These are phyloP conservation scores for Acanthosepion pharaonis DNA, from an alignment of 2,888 invertebrate species.

Conservation along the genomic window DNA sequence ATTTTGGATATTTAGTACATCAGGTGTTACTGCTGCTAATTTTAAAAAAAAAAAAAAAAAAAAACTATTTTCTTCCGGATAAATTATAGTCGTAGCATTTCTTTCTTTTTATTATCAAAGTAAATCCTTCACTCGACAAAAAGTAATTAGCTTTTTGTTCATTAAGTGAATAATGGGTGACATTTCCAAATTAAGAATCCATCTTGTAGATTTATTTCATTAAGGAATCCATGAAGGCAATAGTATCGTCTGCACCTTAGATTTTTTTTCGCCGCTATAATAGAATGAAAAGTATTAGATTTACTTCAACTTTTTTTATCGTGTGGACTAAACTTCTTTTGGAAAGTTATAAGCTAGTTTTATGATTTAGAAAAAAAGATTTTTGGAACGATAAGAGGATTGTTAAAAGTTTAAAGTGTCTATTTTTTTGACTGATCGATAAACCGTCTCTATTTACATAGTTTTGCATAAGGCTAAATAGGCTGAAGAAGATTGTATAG, in stretches of 20 bases:
- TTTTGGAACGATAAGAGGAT: no score
- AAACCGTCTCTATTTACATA: no score
- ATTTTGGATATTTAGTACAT: not conserved
- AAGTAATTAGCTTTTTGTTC: not conserved
- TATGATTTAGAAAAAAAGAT: no score
- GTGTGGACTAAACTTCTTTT: not conserved
- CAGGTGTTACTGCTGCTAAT: not conserved
- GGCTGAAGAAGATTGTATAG: no score
- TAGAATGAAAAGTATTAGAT: not conserved
- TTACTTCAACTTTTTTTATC: not conserved
- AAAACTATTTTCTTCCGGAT: not conserved
- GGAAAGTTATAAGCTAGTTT: no score
- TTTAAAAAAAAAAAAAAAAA: not conserved
- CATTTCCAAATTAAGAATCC: not conserved
- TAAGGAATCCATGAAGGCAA: not conserved
- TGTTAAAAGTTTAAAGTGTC: no score
- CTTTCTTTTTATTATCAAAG: not conserved
- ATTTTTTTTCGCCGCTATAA: not conserved
- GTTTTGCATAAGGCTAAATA: no score
- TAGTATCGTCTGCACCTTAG: not conserved
- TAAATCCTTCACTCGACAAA: not conserved
- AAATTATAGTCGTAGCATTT: not conserved
- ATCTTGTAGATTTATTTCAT: not conserved
- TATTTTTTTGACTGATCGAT: no score
- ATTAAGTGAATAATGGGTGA: not conserved